Conservation (phyloP, 1,140 invertebrate genomes). For the Drosophila sechellia region DNA sequence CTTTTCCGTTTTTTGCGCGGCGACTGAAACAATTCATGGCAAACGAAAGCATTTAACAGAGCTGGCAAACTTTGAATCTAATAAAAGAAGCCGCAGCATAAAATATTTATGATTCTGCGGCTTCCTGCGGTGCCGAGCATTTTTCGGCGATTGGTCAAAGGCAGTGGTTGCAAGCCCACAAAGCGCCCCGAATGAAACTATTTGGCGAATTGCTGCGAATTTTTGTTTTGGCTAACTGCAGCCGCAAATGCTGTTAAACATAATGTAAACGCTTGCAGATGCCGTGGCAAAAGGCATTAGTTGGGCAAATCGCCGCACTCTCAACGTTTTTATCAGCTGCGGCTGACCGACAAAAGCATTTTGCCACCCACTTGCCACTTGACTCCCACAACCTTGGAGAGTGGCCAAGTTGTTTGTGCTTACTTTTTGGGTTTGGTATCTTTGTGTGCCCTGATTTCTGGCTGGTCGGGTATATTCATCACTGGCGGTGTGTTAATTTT, state of each 20-base stretch:
- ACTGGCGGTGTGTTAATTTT: not conserved
- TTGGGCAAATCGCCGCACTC: not conserved
- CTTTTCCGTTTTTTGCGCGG: conserved; percentile 29
- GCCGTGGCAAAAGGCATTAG: conserved; percentile 35
- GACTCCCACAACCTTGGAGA: conserved; percentile 38
- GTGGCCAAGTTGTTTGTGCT: conserved; percentile 51
- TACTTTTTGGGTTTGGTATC: conserved; percentile 19
- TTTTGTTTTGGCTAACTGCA: conserved; percentile 31
- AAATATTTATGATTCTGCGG: conserved; percentile 81
- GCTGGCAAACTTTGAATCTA: conserved; percentile 38
- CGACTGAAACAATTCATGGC: conserved; percentile 50
- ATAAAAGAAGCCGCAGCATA: conserved; percentile 67
- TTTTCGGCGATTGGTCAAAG: conserved; percentile 66
- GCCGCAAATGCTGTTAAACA: conserved; percentile 70
- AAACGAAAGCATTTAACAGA: conserved; percentile 44
- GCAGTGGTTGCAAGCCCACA: conserved; percentile 11
- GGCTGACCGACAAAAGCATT: conserved; percentile 58
- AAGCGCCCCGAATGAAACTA: conserved; percentile 56
- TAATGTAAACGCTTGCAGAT: conserved; percentile 66
- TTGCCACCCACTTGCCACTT: conserved; percentile 43
- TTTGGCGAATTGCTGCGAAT: conserved; percentile 48
- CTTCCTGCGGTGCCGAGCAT: conserved; percentile 30
- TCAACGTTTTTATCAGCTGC: conserved; percentile 68
- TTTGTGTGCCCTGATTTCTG: not conserved
- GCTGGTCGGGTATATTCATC: conserved; percentile 11